Conservation (phyloP, 1,140 invertebrate species). For the Neuroterus valhalla region DNA sequence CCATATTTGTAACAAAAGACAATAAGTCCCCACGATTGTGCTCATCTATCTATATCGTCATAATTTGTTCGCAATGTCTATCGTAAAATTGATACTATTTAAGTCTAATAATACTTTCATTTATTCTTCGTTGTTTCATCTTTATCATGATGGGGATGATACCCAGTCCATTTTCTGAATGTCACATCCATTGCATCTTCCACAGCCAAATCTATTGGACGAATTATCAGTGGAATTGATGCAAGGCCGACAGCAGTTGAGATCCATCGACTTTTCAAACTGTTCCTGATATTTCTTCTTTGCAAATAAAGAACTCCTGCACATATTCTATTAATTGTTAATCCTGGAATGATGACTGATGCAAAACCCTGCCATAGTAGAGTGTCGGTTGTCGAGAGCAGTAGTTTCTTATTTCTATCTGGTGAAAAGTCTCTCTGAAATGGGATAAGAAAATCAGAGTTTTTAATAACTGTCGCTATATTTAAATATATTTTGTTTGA, state of each 20-base stretch:
- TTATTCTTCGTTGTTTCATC: not conserved
- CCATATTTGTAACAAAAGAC: not conserved
- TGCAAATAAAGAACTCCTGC: conserved; percentile 77
- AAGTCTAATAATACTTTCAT: not conserved
- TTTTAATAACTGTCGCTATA: too few species aligned
- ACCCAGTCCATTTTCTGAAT: conserved; percentile 72
- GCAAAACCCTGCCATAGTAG: conserved; percentile 95
- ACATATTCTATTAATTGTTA: conserved; percentile 93
- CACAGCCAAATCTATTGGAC: conserved; percentile 90
- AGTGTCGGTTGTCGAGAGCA: conserved; percentile 86
- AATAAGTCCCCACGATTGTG: not conserved
- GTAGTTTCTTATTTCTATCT: conserved; percentile 71
- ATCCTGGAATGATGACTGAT: conserved; percentile 93
- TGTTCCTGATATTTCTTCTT: conserved; percentile 68
- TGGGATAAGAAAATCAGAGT: not conserved
- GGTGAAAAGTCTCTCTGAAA: conserved; percentile 52
- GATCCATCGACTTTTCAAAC: conserved; percentile 79
- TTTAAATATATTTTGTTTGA: conserved; percentile 32
- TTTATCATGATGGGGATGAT: conserved; percentile 59
- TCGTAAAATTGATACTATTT: not conserved
- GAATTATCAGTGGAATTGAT: conserved; percentile 94
- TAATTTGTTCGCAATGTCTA: not conserved
- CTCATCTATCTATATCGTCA: too few species aligned
- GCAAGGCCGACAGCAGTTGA: conserved; percentile 87
- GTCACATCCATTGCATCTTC: conserved; percentile 87